Evolutionary conservation across 1,140 invertebrate genomes (phyloP).

Genomic region (Sminthurides bifidus): DNA sequence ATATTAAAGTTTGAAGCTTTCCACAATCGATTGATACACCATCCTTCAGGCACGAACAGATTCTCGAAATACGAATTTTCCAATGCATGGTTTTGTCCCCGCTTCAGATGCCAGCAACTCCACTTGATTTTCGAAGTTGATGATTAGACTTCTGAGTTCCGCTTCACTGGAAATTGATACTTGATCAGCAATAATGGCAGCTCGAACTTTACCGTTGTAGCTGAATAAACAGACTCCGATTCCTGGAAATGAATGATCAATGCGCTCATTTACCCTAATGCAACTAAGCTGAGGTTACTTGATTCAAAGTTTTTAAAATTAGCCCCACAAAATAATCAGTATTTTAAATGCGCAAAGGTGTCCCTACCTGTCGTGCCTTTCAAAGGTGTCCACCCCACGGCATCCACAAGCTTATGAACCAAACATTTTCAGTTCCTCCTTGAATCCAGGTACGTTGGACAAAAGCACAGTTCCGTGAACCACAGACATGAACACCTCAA

Average conservation of each 20-base stretch:
- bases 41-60: too few species aligned
- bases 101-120: too few species aligned
- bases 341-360: not conserved
- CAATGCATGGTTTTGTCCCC: too few species aligned
- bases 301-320: not conserved
- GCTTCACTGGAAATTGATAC: not conserved
- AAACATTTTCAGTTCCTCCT: not conserved
- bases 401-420: constrained; percentile 19
- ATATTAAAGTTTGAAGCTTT: too few species aligned
- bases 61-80: too few species aligned
- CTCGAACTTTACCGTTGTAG: constrained; percentile 19
- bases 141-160: constrained; percentile 10
- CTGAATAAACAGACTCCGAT: constrained; percentile 24
- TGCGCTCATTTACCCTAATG: not conserved
- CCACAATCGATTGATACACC: too few species aligned
- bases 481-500: not conserved
- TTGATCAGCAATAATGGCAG: constrained; percentile 12
- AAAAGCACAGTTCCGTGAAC: constrained; percentile 20
- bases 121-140: constrained; percentile 20
- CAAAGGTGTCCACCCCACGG: constrained; percentile 21
- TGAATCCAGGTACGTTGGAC: constrained; percentile 23
- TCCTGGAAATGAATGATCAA: constrained; percentile 10
- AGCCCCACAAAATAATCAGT: not conserved
- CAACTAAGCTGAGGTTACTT: not conserved
- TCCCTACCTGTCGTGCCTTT: constrained; percentile 21